phyloP scores from a whole-genome alignment of 2,888 invertebrate species.

The Vannuccia rotundouncinata region DNA sequence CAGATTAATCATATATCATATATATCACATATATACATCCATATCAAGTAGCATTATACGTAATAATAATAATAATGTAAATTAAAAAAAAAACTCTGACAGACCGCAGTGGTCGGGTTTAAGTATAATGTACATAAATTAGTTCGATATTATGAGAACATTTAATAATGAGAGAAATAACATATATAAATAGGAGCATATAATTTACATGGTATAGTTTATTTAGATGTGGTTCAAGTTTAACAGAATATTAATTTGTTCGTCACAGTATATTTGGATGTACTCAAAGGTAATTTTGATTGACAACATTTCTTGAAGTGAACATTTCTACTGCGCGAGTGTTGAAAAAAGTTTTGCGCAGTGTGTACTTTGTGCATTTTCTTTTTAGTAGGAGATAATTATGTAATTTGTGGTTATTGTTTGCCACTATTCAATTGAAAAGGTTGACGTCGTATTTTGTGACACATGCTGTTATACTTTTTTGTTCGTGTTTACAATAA shows the following conservation, averaged over 20 bases:
- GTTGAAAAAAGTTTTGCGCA: conserved; percentile 10
- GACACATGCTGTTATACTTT: conserved; percentile 16
- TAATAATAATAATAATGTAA: too few species aligned
- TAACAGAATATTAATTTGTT: conserved; percentile 8
- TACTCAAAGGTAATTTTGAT: conserved; percentile 19
- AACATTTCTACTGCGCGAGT: conserved; percentile 2
- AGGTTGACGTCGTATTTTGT: conserved; percentile 24
- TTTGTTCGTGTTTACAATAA: conserved; percentile 26
- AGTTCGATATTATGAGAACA: too few species aligned
- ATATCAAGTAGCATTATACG: too few species aligned
- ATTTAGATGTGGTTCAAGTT: too few species aligned
- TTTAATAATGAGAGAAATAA: too few species aligned
- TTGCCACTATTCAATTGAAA: conserved; percentile 13
- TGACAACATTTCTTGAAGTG: conserved; percentile 11
- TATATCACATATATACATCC: too few species aligned
- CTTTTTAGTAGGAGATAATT: conserved; percentile 16
- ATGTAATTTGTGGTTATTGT: conserved; percentile 11
- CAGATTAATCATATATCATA: too few species aligned
- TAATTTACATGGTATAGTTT: too few species aligned
- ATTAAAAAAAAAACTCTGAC: too few species aligned
- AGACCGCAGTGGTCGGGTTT: too few species aligned
- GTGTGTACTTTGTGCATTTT: conserved; percentile 16
- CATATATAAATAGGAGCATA: too few species aligned
- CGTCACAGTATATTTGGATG: conserved; percentile 11
- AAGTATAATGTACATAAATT: too few species aligned